Base-by-base conservation (phyloP, 1,140 invertebrate species). In the Pseudobourletiella spinata region DNA sequence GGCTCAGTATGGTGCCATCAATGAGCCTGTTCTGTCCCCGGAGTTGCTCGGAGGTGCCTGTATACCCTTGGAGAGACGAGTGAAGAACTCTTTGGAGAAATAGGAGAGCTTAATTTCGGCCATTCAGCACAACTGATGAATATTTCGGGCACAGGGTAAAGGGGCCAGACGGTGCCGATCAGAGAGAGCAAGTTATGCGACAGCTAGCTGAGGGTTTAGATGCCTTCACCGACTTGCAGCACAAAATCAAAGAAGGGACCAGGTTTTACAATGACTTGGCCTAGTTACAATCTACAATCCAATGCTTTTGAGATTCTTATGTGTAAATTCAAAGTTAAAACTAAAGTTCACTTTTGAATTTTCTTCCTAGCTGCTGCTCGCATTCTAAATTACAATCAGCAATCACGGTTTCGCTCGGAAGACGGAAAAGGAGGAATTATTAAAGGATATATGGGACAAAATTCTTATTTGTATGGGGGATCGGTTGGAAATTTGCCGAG, bases 261-360 rank as follows among this genome's bases (percentile, higher is more conserved):
- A 98, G 98, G 79, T 99, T 99, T 79, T 99, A 99, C 77, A 98
- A 97, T 77, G 94, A 98, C 77, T 80, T 99, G 63, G 98, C 95
- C 1, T 83, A 84, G 75, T 81, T 83, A 74, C 3, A 55, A 52
- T 11, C n/a, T n/a, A n/a, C n/a, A n/a, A 55, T 29, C 4, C n/a
- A 39, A n/a, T n/a, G n/a, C n/a, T n/a, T n/a, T n/a, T n/a, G n/a
- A n/a, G n/a, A n/a, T n/a, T n/a, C 22, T 52, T 58, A 29, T 44
- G 44, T 42, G 32, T 60, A 51, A 25, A 29, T 26, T n/a, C 24
- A 46, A 24, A 15, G 14, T n/a, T 18, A 6, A n/a, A 29, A 26
- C 6, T 59, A n/a, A n/a, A n/a, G n/a, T 1, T 48, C 15, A 20
- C 35, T 15, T 35, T 35, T 8, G n/a, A n/a, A n/a, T n/a, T n/a